Percentiles rank a stretch among this genome's conserved stretches.
Conservation (phyloP, 1,140 invertebrate species). For the Neelides sp. region DNA sequence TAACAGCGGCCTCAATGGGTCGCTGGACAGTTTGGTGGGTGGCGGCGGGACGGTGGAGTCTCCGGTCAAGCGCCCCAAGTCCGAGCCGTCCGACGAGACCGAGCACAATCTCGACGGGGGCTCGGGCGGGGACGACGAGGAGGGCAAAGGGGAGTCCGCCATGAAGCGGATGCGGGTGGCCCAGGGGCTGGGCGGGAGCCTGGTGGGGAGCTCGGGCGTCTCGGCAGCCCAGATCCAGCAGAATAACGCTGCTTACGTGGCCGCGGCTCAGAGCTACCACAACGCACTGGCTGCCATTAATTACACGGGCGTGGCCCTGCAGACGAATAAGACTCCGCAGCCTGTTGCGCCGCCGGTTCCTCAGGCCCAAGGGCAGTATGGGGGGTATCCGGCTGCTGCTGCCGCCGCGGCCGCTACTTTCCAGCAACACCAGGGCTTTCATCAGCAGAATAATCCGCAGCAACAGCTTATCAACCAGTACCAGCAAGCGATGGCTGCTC, state of each 20-base stretch:
- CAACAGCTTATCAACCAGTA: constrained; percentile 25
- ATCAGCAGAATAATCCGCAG: constrained; percentile 32
- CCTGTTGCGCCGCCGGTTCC: constrained; percentile 29
- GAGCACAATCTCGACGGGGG: constrained; percentile 12
- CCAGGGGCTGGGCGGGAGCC: constrained; percentile 14
- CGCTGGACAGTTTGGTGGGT: constrained; percentile 11
- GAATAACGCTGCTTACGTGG: constrained; percentile 40
- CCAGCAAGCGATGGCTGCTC: constrained; percentile 15
- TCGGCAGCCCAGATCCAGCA: constrained; percentile 9
- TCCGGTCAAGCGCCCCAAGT: constrained; percentile 14
- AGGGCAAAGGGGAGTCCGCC: constrained; percentile 31
- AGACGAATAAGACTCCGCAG: constrained; percentile 39
- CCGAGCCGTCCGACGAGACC: constrained; percentile 8
- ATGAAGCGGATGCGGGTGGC: constrained; percentile 28
- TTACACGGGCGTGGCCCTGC: constrained; percentile 64
- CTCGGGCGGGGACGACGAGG: constrained; percentile 31
- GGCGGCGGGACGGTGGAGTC: constrained; percentile 2
- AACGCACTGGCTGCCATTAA: constrained; percentile 49
- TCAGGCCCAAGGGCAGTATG: neutral
- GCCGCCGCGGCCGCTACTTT: constrained; percentile 37
- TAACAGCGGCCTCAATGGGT: constrained; percentile 15
- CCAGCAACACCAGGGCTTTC: constrained; percentile 31
- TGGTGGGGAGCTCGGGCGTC: constrained; percentile 5
- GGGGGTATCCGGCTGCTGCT: neutral
- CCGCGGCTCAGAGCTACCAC: constrained; percentile 34